Evolutionary conservation across 2,888 invertebrate genomes (phyloP).

Genomic region (Rhogogaster chlorosoma): DNA sequence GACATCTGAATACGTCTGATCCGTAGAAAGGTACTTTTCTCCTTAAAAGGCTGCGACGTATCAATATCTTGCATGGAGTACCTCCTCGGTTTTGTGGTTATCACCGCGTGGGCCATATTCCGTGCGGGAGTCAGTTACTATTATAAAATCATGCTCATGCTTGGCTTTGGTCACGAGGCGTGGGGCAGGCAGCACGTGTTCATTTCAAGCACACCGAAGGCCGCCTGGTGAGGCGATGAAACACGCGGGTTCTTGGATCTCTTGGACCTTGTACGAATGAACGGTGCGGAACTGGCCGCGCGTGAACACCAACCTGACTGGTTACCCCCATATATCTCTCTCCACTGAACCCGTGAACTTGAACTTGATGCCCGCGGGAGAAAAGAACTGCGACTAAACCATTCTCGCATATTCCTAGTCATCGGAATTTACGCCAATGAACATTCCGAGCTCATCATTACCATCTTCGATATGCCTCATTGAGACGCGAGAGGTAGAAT

Average conservation of each 20-base stretch:
- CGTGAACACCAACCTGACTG: not conserved
- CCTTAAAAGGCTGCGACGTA: not conserved
- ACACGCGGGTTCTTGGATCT: slow-evolving; percentile 16
- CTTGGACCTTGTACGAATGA: not conserved
- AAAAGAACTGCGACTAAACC: not conserved
- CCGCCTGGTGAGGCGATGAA: not conserved
- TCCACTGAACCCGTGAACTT: slow-evolving; percentile 16
- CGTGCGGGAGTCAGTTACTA: slow-evolving; percentile 3
- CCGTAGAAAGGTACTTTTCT: not conserved
- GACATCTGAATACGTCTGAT: not conserved
- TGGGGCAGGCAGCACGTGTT: slow-evolving; percentile 23
- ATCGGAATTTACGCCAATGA: not conserved
- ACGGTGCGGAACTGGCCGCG: slow-evolving; percentile 2
- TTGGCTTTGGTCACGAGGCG: slow-evolving; percentile 19
- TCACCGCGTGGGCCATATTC: slow-evolving; percentile 22
- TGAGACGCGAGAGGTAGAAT: not conserved
- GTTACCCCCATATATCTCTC: not conserved
- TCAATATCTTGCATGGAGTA: not conserved
- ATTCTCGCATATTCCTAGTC: not conserved
- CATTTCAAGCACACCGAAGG: not conserved
- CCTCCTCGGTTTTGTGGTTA: not conserved
- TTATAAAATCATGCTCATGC: slow-evolving; percentile 2
- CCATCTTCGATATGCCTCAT: not conserved
- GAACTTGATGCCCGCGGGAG: not conserved
- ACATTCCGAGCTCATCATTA: not conserved